Evolutionary conservation across 37 sponge, comb jelly and placozoan genomes (phyloP).

Genomic region (Mnemiopsis leidyi): DNA sequence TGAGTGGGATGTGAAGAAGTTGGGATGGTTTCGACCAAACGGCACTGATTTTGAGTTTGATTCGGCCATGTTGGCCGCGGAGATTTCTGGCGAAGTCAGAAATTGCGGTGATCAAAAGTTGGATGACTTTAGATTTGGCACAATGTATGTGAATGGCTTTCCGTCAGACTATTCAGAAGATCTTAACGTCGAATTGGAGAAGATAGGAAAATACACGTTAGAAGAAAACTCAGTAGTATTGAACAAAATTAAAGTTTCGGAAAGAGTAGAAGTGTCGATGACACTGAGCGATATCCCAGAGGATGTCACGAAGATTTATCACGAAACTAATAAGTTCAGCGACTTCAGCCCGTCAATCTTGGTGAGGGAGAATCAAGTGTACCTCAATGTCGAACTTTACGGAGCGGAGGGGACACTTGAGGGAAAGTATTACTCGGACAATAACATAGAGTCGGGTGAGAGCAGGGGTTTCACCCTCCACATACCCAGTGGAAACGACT

Average conservation of each 20-base stretch:
- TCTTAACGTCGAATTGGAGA: not conserved
- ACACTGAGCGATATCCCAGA: not conserved
- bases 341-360: not conserved
- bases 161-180: not conserved
- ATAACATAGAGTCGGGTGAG: not conserved
- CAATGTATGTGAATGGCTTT: not conserved
- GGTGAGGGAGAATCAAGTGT: not conserved
- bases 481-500: not conserved
- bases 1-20: not conserved
- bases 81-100: not conserved
- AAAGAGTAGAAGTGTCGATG: not conserved
- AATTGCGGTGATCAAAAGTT: not conserved
- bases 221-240: not conserved
- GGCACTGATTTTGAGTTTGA: not conserved
- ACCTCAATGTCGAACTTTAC: not conserved
- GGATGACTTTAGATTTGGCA: not conserved
- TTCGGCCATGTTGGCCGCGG: not conserved
- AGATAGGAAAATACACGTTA: not conserved
- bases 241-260: not conserved
- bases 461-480: not conserved
- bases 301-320: not conserved
- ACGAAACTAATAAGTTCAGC: not conserved
- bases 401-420: not conserved
- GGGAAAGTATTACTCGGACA: not conserved
- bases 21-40: slow-evolving; percentile 6